A percentile compares a stretch with the other conserved stretches of the same genome.
These are phyloP conservation scores for Thalassarche chlororhynchos DNA, from an alignment of 2,113 vertebrate species.

Conservation along the genomic window DNA sequence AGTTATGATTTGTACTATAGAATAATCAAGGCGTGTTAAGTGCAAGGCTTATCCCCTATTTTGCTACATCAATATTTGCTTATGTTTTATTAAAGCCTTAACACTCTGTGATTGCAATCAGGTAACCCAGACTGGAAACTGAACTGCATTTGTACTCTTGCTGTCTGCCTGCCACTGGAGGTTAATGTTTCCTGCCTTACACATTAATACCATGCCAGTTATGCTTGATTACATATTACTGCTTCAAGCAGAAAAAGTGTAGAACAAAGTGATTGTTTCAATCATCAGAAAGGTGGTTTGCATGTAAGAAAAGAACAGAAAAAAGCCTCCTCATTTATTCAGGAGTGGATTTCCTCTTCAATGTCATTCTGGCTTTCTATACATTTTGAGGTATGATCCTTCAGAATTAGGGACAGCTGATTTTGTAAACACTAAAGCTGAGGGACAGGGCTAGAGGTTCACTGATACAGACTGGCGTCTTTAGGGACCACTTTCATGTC, in stretches of 20 bases:
- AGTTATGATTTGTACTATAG: neutral
- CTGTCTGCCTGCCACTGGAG: neutral
- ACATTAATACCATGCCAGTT: neutral
- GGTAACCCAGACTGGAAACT: neutral
- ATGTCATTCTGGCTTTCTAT: neutral
- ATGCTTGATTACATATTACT: neutral
- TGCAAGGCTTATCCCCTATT: neutral
- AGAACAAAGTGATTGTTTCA: neutral
- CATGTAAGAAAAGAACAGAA: neutral
- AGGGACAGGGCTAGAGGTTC: neutral
- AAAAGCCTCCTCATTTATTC: neutral
- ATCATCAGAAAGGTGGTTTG: neutral
- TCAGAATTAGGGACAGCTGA: neutral
- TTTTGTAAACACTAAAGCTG: neutral
- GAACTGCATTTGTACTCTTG: neutral
- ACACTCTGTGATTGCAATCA: no score
- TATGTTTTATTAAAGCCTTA: neutral
- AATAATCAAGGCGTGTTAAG: neutral
- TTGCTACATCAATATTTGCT: neutral
- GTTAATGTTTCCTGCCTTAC: neutral
- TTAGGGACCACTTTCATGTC: neutral
- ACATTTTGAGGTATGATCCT: neutral
- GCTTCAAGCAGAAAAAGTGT: neutral
- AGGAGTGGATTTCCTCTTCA: neutral
- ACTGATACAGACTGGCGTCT: neutral